Base-by-base conservation (phyloP, 2,113 vertebrate genomes). In the human (Homo sapiens) region DNA sequence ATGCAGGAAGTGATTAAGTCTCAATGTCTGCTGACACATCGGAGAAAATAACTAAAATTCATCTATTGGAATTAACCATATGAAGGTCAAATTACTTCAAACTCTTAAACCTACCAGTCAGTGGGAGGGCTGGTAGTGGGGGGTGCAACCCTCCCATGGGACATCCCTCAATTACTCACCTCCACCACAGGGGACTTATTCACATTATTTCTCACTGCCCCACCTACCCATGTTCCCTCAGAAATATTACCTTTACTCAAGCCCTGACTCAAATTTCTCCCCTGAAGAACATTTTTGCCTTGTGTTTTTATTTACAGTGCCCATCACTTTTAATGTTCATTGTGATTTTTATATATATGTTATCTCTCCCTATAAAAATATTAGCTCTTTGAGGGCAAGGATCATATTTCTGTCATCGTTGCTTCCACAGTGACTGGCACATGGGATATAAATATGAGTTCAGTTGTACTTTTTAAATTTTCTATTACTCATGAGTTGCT, bases 401-500 rank as follows among this genome's bases (percentile, higher is more conserved):
- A 50, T 22, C 22, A 23, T 55, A 52, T 91, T 94, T 93, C 93
- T 45, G 81, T 97, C 13, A 48, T 94, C 59, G 90, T 90, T 83
- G 48, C 68, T 92, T 96, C 83, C 32, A 66, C 10, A 35, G 1
- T 89, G 72, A 72, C 40, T 94, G 94, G 43, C 27, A 84, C 17
- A 59, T 75, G 66, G 55, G 45, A 80, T 90, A 87, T 45, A 81
- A 93, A 92, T 76, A 90, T 6, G 11, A 72, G 8, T 95, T 96
- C 72, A 35, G 35, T 76, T 96, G 27, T 76, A 66, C 76, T 89
- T 94, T 96, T 79, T 32, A 55, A 57, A 84, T 95, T 92, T 91
- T 84, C 79, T 92, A 43, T 97, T 94, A 81, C 78, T 86, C 78
- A 84, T 78, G 70, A 59, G 30, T 57, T 97, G 80, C 64, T 93